A percentile compares a stretch with the other conserved stretches of the same genome.
Evolutionary conservation across 2,888 invertebrate genomes (phyloP).

Genomic region (Calameuta pallipes): DNA sequence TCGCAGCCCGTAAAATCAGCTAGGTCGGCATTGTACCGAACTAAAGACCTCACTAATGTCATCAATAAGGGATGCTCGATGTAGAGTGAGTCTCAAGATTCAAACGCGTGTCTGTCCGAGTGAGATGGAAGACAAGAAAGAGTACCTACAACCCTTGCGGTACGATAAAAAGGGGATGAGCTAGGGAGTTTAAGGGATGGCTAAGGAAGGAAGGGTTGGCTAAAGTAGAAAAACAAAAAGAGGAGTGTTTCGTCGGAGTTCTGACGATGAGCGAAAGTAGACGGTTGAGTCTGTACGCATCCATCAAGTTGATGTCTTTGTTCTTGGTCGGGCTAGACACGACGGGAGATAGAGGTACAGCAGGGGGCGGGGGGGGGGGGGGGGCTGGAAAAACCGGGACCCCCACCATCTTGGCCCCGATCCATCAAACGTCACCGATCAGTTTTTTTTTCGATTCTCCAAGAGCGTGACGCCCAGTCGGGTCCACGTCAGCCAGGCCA

Average conservation of each 20-base stretch:
- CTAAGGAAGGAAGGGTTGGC: slow-evolving; percentile 16
- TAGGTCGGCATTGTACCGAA: neutral
- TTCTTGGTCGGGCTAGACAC: slow-evolving; percentile 50
- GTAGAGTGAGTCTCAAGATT: neutral
- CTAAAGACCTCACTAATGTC: neutral
- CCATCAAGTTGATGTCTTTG: slow-evolving; percentile 65
- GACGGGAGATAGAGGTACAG: slow-evolving; percentile 31
- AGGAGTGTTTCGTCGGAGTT: slow-evolving; percentile 30
- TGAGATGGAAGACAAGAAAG: neutral
- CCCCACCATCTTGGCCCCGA: slow-evolving; percentile 43
- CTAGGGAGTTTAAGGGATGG: slow-evolving; percentile 29
- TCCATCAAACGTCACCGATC: slow-evolving; percentile 64
- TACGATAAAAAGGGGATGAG: slow-evolving; percentile 3
- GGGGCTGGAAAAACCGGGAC: slow-evolving; percentile 16
- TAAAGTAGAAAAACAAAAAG: slow-evolving; percentile 14
- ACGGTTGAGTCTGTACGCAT: slow-evolving; percentile 42
- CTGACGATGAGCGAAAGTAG: slow-evolving; percentile 29
- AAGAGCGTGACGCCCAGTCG: slow-evolving; percentile 37
- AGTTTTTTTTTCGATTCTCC: slow-evolving; percentile 47
- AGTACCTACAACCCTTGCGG: neutral
- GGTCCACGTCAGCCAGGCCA: slow-evolving; percentile 28
- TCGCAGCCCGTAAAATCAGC: neutral
- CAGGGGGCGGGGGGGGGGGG: no score
- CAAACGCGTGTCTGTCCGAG: neutral
- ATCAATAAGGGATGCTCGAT: neutral